Evolutionary conservation across 2,888 invertebrate genomes (phyloP), one percentile per base, ranked within the genome.

Genomic region (Pristionchus japonicus): DNA sequence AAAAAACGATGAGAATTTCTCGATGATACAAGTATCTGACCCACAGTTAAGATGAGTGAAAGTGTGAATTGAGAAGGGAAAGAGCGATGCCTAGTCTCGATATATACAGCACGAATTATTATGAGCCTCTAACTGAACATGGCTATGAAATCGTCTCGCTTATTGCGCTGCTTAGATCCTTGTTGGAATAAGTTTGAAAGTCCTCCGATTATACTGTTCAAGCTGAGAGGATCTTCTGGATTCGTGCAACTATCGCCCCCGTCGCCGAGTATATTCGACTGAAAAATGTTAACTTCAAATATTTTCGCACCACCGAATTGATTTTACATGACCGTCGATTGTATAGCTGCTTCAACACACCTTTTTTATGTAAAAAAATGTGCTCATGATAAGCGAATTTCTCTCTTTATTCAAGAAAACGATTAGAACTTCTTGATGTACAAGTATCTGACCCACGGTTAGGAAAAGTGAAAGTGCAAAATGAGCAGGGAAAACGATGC

Each of bases 201-300:
- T 31, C 92, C 91, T n/a, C 90, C 91, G 31, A 94, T 88, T 83
- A 94, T 92, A 37, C 89, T 90, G 64, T 92, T 91, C 57, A 94
- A 89, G 84, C 91, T 91, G 70, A 94, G 91, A 23, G 94, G 94
- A 90, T 94, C 94, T 88, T 92, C 93, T 23, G 94, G 94, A 89
- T 94, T 93, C 34, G 93, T 90, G 90, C 94, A 94, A 47, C 92
- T 88, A 9, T 61, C 85, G 9, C 82, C 80, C n/a, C n/a, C n/a
- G 49, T 31, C 64, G 4, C 82, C 82, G 70, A 92, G 90, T 31
- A 93, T 88, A 70, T 89, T 90, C 88, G 92, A 91, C 92, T 93
- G 89, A 57, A 89, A 70, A 31, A 31, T 31, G 4, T 64, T 27
- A 64, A n/a, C 4, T 64, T 6, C n/a, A n/a, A n/a, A n/a, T n/a